Evolutionary conservation across 2,797 vertebrate genomes (phyloP).

Genomic region (Macroramphosus scolopax): DNA sequence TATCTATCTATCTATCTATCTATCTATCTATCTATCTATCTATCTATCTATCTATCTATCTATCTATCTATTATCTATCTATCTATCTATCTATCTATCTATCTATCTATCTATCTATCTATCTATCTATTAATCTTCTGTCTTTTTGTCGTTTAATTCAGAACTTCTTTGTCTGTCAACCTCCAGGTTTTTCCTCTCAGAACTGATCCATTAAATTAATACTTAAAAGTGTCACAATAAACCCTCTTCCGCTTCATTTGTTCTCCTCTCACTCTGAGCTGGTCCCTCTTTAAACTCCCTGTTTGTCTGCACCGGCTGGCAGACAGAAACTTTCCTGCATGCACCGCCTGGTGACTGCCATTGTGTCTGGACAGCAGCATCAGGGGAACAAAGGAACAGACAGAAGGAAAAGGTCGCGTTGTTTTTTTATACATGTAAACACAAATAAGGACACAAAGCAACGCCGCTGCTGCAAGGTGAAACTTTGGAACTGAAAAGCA

Average conservation of each 20-base stretch:
- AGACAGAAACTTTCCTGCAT: conserved; percentile 46
- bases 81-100: neutral
- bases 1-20: too few relatives aligned
- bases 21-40: too few relatives aligned
- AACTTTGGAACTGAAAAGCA: neutral
- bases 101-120: neutral
- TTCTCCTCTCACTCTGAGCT: neutral
- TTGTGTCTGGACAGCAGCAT: conserved; percentile 66
- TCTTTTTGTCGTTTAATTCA: too few relatives aligned
- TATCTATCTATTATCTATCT: neutral
- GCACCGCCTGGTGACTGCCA: conserved; percentile 37
- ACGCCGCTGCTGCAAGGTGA: conserved; percentile 1
- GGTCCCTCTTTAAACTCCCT: neutral
- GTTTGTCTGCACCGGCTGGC: neutral
- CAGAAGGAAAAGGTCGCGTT: conserved; percentile 14
- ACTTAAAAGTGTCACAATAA: neutral
- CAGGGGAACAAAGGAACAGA: conserved; percentile 2
- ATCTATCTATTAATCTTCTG: neutral
- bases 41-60: too few relatives aligned
- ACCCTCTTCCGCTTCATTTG: neutral
- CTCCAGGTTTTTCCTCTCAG: neutral
- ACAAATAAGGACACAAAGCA: conserved; percentile 17
- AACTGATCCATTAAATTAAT: neutral
- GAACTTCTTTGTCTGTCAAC: neutral
- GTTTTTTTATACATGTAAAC: conserved; percentile 32